phyloP scores from a whole-genome alignment of 2,888 invertebrate species.

The Eupelmus urozonus region DNA sequence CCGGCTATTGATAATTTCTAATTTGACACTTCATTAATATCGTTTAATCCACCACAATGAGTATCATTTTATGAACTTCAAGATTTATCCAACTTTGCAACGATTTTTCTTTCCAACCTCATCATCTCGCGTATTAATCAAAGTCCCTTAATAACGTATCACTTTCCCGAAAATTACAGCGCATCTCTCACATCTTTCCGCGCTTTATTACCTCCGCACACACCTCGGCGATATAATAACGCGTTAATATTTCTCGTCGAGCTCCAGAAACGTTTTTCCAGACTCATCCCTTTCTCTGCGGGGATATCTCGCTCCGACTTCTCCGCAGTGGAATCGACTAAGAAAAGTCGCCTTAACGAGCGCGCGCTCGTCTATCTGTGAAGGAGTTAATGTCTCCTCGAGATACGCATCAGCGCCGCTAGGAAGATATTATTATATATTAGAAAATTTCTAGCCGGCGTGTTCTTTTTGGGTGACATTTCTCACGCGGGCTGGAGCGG shows the following conservation, averaged over 20 bases:
- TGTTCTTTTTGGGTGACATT: not conserved
- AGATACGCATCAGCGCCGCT: not conserved
- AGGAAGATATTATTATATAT: not conserved
- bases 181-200: not conserved
- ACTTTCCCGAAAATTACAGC: not conserved
- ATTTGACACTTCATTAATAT: too few relatives aligned
- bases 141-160: conserved; percentile 14
- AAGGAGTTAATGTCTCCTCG: not conserved
- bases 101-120: not conserved
- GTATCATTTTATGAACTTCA: too few relatives aligned
- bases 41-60: too few relatives aligned
- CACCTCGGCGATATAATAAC: not conserved
- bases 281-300: too few relatives aligned
- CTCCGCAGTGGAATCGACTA: too few relatives aligned
- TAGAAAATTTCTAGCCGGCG: not conserved
- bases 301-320: too few relatives aligned
- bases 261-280: not conserved
- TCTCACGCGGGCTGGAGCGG: not conserved
- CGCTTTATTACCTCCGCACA: not conserved
- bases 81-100: too few relatives aligned
- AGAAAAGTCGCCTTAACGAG: too few relatives aligned
- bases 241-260: conserved; percentile 14
- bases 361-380: too few relatives aligned
- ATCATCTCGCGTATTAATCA: not conserved
- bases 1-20: too few relatives aligned